Evolutionary conservation across 2,113 vertebrate genomes (phyloP), one percentile per base, ranked within the genome.

Genomic region (Plectropomus leopardus): DNA sequence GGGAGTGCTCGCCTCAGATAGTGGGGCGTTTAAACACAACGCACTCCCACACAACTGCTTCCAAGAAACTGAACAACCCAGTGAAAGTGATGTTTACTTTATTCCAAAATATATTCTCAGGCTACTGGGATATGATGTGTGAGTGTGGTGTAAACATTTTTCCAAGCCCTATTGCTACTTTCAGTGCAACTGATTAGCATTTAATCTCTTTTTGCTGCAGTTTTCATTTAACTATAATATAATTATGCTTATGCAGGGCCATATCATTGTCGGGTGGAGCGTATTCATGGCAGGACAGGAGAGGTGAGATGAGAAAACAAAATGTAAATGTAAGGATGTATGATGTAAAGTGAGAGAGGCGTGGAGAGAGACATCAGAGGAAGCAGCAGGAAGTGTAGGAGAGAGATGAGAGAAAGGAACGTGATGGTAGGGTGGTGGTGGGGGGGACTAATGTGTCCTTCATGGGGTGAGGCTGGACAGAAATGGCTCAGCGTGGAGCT

Each of bases 381-480:
- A 73, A 80, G 24, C 61, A 50, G 60, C n/a, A 59, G 76, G 72
- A 80, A 75, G 72, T 65, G 76, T 75, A 76, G 79, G 58, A 71
- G 60, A 48, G 78, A 61, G 30, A 84, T 74, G 48, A 54, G 51
- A 59, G 66, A 28, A 53, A 74, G 47, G 71, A 70, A 83, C 3
- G 28, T 72, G 50, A 64, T 59, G 61, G 44, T 51, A 30, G 61
- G 63, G 59, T 72, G 73, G 26, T 65, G 65, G 76, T 64, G 10
- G 44, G 53, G 54, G 63, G 72, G 24, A 67, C 84, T 95, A 92
- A 93, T 93, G 92, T 90, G 91, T 92, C 92, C 90, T 92, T 94
- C 90, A 92, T 92, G 88, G 90, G 82, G 81, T 90, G 87, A 86
- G 83, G 86, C 83, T 61, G 86, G 88, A 83, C 87, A 80, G 88